phyloP scores from a whole-genome alignment of 2,797 vertebrate species.

The Clarias laeviceps region DNA sequence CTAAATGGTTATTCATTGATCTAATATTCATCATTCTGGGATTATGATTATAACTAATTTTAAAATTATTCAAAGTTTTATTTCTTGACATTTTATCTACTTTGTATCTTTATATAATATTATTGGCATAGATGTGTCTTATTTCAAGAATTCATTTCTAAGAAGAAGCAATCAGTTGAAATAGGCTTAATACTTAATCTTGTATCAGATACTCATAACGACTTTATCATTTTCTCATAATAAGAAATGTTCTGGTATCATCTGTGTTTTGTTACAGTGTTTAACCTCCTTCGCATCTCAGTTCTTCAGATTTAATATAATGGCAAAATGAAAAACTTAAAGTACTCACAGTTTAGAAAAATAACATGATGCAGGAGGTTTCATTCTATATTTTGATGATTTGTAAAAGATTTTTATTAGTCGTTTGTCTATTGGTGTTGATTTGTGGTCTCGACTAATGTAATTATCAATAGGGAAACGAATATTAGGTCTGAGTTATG shows the following conservation, averaged over 20 bases:
- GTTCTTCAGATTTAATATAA: background rate
- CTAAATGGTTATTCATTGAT: background rate
- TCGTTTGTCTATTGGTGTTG: background rate
- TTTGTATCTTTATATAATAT: background rate
- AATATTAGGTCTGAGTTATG: constrained; percentile 10
- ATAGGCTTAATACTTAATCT: no score
- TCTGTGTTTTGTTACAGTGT: background rate
- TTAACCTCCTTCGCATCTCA: background rate
- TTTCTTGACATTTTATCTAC: background rate
- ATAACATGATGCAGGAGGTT: background rate
- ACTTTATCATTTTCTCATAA: background rate
- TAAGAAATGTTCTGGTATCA: background rate
- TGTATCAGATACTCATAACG: background rate
- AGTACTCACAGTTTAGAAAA: background rate
- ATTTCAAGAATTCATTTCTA: background rate
- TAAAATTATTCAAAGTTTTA: background rate
- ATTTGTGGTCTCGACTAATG: background rate
- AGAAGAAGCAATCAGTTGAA: background rate
- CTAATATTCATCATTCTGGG: background rate
- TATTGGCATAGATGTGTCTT: background rate
- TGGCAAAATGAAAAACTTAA: background rate
- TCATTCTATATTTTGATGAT: background rate
- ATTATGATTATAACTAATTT: background rate
- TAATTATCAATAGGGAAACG: constrained; percentile 25
- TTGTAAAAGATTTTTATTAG: background rate